Conservation (phyloP, 2,888 invertebrate species). For the Apamea epomidion region DNA sequence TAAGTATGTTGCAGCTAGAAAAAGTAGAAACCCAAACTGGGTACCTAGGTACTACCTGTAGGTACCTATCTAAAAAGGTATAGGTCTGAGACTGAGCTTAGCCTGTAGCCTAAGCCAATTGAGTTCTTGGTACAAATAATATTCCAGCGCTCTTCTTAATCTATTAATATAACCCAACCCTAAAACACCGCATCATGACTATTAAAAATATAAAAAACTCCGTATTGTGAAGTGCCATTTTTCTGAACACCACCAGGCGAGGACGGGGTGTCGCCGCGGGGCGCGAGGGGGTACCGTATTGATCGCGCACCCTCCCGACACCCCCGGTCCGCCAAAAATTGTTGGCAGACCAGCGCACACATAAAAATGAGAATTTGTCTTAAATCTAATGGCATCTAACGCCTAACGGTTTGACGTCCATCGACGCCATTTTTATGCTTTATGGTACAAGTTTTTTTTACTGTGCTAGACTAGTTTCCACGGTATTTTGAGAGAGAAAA, state of each 20-base stretch:
- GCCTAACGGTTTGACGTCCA: not conserved
- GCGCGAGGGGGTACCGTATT: constrained; percentile 73
- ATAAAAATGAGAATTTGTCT: constrained; percentile 55
- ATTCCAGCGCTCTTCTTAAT: not conserved
- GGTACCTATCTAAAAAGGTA: no score
- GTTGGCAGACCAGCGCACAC: constrained; percentile 56
- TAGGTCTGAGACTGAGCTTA: not conserved
- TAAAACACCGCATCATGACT: constrained; percentile 3
- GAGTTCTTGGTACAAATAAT: not conserved
- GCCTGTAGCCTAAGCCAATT: not conserved
- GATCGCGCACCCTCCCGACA: constrained; percentile 75
- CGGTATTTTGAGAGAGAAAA: not conserved
- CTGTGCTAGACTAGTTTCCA: not conserved
- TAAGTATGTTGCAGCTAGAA: not conserved
- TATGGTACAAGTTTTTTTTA: not conserved
- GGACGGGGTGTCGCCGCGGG: constrained; percentile 68
- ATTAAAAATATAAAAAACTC: constrained; percentile 25
- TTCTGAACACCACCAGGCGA: constrained; percentile 65
- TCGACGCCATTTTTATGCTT: not conserved
- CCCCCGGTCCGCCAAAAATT: constrained; percentile 68
- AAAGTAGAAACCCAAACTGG: no score
- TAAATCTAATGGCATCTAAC: not conserved
- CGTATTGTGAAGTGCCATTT: constrained; percentile 67
- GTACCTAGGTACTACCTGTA: not conserved
- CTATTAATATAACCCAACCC: not conserved